These are phyloP conservation scores for Chloropsis cyanopogon DNA, from an alignment of 2,113 vertebrate genomes.

Conservation along the genomic window DNA sequence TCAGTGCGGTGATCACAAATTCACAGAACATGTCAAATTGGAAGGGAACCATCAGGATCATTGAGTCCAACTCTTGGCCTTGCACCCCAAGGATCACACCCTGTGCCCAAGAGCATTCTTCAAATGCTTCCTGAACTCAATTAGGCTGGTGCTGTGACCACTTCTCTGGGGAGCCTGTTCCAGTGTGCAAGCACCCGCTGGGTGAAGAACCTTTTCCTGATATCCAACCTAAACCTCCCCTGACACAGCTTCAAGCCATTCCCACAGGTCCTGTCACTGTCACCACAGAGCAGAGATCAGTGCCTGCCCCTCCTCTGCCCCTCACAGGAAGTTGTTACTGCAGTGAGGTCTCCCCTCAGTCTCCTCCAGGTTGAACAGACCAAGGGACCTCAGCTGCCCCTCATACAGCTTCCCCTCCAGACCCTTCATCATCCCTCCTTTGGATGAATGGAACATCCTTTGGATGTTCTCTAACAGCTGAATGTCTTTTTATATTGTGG, in stretches of 20 bases:
- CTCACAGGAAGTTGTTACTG: fast-evolving
- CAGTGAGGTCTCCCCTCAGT: background rate
- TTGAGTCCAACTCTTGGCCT: background rate
- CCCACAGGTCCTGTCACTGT: fast-evolving
- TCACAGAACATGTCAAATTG: fast-evolving
- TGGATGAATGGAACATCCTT: no score
- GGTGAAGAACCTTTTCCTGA: background rate
- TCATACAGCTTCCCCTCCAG: fast-evolving
- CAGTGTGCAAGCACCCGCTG: fast-evolving
- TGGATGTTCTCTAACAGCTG: background rate
- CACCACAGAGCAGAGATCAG: background rate
- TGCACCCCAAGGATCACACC: background rate
- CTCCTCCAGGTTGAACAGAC: background rate
- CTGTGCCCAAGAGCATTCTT: background rate
- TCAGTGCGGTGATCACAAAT: background rate
- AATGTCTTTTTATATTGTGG: background rate
- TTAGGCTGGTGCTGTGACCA: background rate
- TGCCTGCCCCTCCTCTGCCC: background rate
- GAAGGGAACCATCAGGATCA: background rate
- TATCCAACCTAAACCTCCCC: background rate
- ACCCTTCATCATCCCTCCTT: background rate
- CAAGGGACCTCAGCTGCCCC: fast-evolving
- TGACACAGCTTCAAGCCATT: background rate
- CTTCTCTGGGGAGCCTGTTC: background rate
- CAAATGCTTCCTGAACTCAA: background rate